Evolutionary conservation across 37 sponge, comb jelly and placozoan genomes (phyloP).

Genomic region (Hormiphora californensis): DNA sequence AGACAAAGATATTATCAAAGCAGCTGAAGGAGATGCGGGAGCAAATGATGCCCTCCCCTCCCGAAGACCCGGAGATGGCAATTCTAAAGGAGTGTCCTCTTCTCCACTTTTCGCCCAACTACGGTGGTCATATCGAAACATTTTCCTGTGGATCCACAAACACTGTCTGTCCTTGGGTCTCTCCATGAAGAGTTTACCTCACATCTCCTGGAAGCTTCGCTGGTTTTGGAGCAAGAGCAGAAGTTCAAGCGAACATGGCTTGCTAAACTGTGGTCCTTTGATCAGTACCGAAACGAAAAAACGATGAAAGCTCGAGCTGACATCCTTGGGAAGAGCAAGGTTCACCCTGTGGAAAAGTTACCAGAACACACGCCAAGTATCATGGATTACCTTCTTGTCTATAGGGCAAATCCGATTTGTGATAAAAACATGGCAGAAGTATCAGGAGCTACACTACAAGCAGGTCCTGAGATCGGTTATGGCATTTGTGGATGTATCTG

Average conservation of each 20-base stretch:
- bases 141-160: too few species aligned
- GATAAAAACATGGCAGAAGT: constrained; percentile 4
- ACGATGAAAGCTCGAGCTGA: constrained; percentile 7
- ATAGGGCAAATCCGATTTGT: constrained; percentile 15
- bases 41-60: not conserved
- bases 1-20: not conserved
- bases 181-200: constrained; percentile 20
- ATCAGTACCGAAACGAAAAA: not conserved
- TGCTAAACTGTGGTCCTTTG: constrained; percentile 1
- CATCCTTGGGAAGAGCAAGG: constrained; percentile 8
- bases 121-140: constrained; percentile 26
- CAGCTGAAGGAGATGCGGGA: not conserved
- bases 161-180: not conserved
- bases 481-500: constrained; percentile 42
- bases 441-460: constrained; percentile 24
- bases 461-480: constrained; percentile 45
- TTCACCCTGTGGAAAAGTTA: not conserved
- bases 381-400: not conserved
- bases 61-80: not conserved
- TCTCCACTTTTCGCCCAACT: not conserved
- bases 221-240: not conserved
- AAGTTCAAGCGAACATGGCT: constrained; percentile 24
- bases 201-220: constrained; percentile 38
- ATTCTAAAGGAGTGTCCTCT: constrained; percentile 1
- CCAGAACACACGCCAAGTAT: not conserved